Evolutionary conservation across 2,888 invertebrate species (phyloP).

Genomic region (Troides oblongomaculatus): DNA sequence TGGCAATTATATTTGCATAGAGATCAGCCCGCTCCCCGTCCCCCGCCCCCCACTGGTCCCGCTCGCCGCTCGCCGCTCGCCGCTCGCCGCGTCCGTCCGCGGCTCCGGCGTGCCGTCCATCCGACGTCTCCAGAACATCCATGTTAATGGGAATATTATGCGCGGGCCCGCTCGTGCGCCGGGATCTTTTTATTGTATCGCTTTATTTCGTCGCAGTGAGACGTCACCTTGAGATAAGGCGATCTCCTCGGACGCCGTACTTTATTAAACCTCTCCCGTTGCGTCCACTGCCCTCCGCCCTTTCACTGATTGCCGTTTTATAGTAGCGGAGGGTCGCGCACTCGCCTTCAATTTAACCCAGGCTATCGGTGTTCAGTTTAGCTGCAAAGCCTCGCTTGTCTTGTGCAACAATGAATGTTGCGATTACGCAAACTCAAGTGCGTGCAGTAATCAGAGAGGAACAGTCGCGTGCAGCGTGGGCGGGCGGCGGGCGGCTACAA

Average conservation of each 20-base stretch:
- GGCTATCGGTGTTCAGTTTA: too few species aligned
- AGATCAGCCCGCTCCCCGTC: constrained; percentile 47
- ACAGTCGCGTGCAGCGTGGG: not conserved
- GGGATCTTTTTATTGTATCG: constrained; percentile 19
- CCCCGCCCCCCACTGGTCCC: constrained; percentile 26
- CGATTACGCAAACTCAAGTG: too few species aligned
- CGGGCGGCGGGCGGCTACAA: constrained; percentile 19
- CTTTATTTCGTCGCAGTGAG: constrained; percentile 17
- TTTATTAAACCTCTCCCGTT: not conserved
- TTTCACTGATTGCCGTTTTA: not conserved
- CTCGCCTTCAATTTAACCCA: too few species aligned
- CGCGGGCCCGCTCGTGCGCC: constrained; percentile 19
- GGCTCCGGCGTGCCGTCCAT: not conserved
- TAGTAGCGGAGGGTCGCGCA: too few species aligned
- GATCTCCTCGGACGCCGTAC: constrained; percentile 11
- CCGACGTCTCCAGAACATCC: constrained; percentile 24
- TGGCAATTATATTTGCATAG: constrained; percentile 72
- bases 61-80: constrained; percentile 41
- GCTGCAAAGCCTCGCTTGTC: too few species aligned
- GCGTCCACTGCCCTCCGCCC: not conserved
- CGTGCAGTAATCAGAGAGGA: too few species aligned
- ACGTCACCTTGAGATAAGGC: constrained; percentile 14
- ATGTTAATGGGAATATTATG: constrained; percentile 34
- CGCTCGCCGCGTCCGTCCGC: not conserved
- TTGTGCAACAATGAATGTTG: too few species aligned